Conservation (phyloP, 2,797 vertebrate species). For the Phalanger gymnotis region DNA sequence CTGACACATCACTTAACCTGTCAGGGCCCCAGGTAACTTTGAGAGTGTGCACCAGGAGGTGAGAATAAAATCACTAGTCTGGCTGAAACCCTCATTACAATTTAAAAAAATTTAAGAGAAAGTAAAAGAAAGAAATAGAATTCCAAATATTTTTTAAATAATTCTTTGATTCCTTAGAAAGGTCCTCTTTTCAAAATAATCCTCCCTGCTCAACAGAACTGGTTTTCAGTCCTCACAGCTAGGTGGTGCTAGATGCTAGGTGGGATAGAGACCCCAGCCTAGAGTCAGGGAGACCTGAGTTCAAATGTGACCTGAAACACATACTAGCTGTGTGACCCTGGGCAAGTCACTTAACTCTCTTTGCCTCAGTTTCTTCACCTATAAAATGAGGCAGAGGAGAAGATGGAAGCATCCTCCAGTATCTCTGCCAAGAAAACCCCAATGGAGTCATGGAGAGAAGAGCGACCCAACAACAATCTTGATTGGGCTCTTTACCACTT, state of each 20-base stretch:
- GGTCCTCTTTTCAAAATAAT: too few relatives aligned
- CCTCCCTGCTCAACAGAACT: too few relatives aligned
- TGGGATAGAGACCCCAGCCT: too few relatives aligned
- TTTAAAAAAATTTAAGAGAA: neutral
- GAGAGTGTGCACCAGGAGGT: neutral
- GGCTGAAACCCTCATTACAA: neutral
- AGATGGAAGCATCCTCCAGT: neutral
- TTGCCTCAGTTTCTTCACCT: neutral
- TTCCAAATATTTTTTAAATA: neutral
- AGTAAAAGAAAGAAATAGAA: neutral
- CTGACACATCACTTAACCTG: too few relatives aligned
- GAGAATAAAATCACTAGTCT: neutral
- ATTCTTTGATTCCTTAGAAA: neutral
- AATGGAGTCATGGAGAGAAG: neutral
- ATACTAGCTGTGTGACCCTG: neutral
- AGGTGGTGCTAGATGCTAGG: too few relatives aligned
- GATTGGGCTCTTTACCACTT: neutral
- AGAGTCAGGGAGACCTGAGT: too few relatives aligned
- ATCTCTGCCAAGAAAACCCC: neutral
- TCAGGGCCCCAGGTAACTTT: neutral
- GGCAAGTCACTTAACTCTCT: neutral
- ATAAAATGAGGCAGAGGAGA: neutral
- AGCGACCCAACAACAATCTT: neutral
- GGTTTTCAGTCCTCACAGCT: too few relatives aligned
- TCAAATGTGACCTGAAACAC: too few relatives aligned